Conservation (phyloP, 2,888 invertebrate species). For the Caenorhabditis wallacei region DNA sequence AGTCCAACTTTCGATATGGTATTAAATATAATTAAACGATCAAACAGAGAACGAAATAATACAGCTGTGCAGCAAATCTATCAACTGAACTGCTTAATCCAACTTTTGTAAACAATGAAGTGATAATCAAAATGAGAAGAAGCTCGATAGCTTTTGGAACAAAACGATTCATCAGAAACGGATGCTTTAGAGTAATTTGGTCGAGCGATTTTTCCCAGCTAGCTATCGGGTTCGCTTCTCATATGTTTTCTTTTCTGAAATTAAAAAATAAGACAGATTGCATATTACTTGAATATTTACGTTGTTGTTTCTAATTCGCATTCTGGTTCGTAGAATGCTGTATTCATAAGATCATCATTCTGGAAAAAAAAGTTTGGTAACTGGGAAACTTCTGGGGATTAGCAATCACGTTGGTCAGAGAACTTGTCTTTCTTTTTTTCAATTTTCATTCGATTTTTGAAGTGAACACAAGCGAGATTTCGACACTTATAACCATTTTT, state of each 20-base stretch:
- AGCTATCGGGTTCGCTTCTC: constrained; percentile 1
- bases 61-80: constrained; percentile 26
- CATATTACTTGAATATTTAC: background rate
- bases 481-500: no score
- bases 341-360: constrained; percentile 39
- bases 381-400: no score
- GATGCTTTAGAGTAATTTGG: constrained; percentile 5
- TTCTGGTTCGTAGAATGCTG: constrained; percentile 47
- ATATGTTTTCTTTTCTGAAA: constrained; percentile 11
- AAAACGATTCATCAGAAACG: constrained; percentile 15
- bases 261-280: background rate
- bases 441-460: no score
- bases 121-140: constrained; percentile 21
- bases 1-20: no score
- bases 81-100: constrained; percentile 8
- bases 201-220: constrained; percentile 27
- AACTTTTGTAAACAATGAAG: background rate
- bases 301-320: constrained; percentile 3
- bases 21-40: no score
- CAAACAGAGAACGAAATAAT: constrained; percentile 24
- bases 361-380: no score
- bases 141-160: constrained; percentile 16
- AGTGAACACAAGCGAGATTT: no score
- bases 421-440: constrained; percentile 10
- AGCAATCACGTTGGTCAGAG: background rate